A percentile compares a stretch with the other conserved stretches of the same genome.
Evolutionary conservation across 2,888 invertebrate genomes (phyloP).

Genomic region (Therioaphis trifolii): DNA sequence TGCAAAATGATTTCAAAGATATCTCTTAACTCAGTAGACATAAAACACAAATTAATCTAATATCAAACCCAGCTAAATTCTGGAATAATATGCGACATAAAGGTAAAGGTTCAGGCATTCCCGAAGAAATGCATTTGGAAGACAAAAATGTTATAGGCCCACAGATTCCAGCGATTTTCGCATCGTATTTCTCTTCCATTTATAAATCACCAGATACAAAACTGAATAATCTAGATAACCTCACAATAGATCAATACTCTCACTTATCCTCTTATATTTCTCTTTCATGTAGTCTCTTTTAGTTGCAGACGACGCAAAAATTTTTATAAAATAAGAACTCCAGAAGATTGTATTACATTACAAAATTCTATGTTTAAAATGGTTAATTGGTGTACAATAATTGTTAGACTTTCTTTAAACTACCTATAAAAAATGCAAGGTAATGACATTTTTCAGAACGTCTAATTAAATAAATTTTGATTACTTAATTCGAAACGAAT

Average conservation of each 20-base stretch:
- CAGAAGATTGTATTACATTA: background rate
- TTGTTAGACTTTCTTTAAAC: background rate
- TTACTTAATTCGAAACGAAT: no score
- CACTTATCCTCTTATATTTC: background rate
- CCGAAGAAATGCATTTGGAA: constrained; percentile 1
- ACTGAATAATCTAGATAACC: background rate
- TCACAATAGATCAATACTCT: background rate
- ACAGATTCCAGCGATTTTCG: background rate
- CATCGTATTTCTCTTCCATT: background rate
- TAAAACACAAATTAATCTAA: constrained; percentile 20
- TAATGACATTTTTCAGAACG: no score
- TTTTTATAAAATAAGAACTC: constrained; percentile 7
- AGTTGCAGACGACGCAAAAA: no score
- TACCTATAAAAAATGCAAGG: no score
- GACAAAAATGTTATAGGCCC: background rate
- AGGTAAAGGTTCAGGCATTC: background rate
- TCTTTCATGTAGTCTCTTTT: no score
- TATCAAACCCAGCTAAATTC: background rate
- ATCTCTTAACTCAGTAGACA: background rate
- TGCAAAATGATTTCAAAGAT: background rate
- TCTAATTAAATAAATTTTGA: no score
- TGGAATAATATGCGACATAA: background rate
- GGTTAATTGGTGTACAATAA: constrained; percentile 24
- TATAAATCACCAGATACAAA: background rate
- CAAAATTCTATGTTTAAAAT: background rate